These are phyloP conservation scores for Actenoides hombroni DNA, from an alignment of 2,113 vertebrate genomes.

Conservation along the genomic window DNA sequence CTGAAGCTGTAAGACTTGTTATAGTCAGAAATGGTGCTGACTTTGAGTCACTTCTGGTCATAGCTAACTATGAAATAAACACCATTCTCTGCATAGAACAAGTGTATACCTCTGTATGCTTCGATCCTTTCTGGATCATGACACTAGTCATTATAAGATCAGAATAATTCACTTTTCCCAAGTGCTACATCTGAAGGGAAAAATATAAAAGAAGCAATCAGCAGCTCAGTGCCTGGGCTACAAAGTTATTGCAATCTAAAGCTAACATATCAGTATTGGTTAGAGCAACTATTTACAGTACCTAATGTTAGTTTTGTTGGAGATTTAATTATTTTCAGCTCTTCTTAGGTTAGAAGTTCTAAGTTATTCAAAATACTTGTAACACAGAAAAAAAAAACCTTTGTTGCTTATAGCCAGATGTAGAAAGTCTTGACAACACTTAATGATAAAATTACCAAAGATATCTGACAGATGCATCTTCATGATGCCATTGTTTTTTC, in stretches of 20 bases:
- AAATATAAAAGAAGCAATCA: not conserved
- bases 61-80: not conserved
- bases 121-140: not conserved
- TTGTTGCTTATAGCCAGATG: not conserved
- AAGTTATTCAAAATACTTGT: not conserved
- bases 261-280: not conserved
- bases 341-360: not conserved
- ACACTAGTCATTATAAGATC: not conserved
- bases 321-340: not conserved
- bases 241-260: not conserved
- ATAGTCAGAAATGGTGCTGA: not conserved
- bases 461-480: constrained; percentile 49
- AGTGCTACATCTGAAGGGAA: not conserved
- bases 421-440: not conserved
- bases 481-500: not conserved
- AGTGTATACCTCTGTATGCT: not conserved
- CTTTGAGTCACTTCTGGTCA: not conserved
- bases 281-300: not conserved
- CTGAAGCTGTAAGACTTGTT: not conserved
- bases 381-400: not conserved
- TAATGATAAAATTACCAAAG: constrained; percentile 39
- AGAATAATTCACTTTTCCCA: not conserved
- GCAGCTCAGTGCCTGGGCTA: not conserved
- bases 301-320: not conserved
- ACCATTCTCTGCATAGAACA: not conserved